phyloP scores from a whole-genome alignment of 2,888 invertebrate genomes.

The Dasysyrphus tricinctus region DNA sequence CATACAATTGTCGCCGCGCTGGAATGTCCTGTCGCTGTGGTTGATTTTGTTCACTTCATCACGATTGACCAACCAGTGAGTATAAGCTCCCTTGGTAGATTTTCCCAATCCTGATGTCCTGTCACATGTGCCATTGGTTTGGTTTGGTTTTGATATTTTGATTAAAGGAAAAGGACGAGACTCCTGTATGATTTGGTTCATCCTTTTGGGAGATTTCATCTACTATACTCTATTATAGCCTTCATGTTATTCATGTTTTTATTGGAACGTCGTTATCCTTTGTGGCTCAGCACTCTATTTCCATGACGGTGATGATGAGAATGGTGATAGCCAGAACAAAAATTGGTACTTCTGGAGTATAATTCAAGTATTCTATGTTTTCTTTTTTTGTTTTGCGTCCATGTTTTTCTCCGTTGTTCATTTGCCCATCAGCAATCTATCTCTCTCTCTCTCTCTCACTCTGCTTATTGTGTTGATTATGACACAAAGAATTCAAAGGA shows the following conservation, averaged over 20 bases:
- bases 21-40: slow-evolving; percentile 12
- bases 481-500: slow-evolving; percentile 30
- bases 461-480: slow-evolving; percentile 45
- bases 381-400: neutral
- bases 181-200: slow-evolving; percentile 49
- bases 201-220: slow-evolving; percentile 54
- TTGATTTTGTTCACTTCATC: slow-evolving; percentile 3
- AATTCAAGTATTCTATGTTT: slow-evolving; percentile 3
- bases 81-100: slow-evolving; percentile 10
- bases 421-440: slow-evolving; percentile 1
- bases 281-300: slow-evolving; percentile 26
- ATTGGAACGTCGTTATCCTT: slow-evolving; percentile 62
- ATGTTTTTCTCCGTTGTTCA: neutral
- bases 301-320: slow-evolving; percentile 6
- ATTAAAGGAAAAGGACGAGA: slow-evolving; percentile 64
- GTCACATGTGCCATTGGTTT: slow-evolving; percentile 65
- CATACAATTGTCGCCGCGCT: slow-evolving; percentile 8
- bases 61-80: slow-evolving; percentile 11
- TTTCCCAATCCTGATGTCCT: slow-evolving; percentile 40
- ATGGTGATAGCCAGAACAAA: slow-evolving; percentile 42
- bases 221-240: slow-evolving; percentile 18
- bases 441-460: neutral
- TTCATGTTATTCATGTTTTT: slow-evolving; percentile 61
- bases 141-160: slow-evolving; percentile 52
- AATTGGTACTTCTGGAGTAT: slow-evolving; percentile 51